Evolutionary conservation across 2,113 vertebrate genomes (phyloP), one percentile per base, ranked within the genome.

Genomic region (Eulacestoma nigropectus): DNA sequence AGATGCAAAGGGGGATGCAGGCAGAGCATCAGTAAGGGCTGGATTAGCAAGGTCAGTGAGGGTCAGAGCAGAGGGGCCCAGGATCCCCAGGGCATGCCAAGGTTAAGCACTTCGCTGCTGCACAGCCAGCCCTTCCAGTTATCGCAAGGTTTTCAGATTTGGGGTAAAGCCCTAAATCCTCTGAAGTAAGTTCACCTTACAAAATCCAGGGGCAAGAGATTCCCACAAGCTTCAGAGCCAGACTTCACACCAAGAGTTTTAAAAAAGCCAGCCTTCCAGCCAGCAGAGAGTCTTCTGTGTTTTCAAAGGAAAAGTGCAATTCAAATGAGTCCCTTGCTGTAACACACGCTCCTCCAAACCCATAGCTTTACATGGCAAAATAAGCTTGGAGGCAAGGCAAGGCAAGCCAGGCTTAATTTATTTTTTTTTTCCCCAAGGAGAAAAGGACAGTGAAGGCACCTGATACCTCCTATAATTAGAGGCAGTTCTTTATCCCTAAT

Each of bases 401-500:
- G 57, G 4, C 39, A 63, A n/a, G 49, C 3, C 57, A 49, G n/a
- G 39, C 10, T 59, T 90, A 50, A 64, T 72, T 81, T 80, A 16
- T 57, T 83, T 74, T 49, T 42, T 77, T 75, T 37, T 7, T n/a
- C 23, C 4, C 4, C 91, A 95, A 95, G 95, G 83, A 86, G 86
- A 95, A 93, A 95, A 88, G 76, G 89, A 60, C 90, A 92, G 33
- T 63, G 35, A 69, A 90, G 73, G 80, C 89, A 96, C 91, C 84
- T 92, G 86, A 87, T 78, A 92, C 30, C 35, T 73, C 65, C 93
- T 93, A 84, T 93, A 95, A 90, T 92, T 95, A 95, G 69, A 95
- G 69, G 29, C 27, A 60, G 73, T 33, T 92, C 59, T 65, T 89
- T 46, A 84, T 50, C 52, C 39, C 21, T 77, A 46, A 60, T 55